Base-by-base conservation (phyloP, 2,888 invertebrate species). In the Chrysotoxum bicinctum region DNA sequence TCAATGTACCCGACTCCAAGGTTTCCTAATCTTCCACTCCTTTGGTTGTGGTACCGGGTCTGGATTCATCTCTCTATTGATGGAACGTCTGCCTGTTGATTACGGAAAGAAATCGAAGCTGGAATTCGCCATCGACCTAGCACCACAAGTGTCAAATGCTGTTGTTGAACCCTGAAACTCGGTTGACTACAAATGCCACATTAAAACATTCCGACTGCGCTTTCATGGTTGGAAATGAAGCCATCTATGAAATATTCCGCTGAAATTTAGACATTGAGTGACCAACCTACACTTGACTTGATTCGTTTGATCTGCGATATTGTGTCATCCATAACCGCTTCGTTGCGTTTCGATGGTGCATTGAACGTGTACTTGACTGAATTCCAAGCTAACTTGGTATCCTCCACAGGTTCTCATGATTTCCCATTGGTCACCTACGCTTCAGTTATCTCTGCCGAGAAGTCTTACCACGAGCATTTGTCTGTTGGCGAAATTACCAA, bases 141-240 rank as follows among this genome's bases (percentile, higher is more conserved):
- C 98, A 48, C 98, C 98, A 9, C 96, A 96, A 92, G 96, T 97
- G 52, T 97, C 97, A 87, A 97, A 97, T 43, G 97, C 97, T 78
- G 97, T 97, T 52, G 98, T 98, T n/a, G 98, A 98, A 92, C 98
- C 98, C 32, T 98, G 98, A 95, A 98, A 98, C 93, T 98, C 98
- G 0, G 98, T 98, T 98, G 90, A 98, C 98, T 90, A 98, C 98
- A 83, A 98, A 98, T 93, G 98, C 98, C 73, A 98, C 98, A 80
- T 93, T 96, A 89, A 98, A 98, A 92, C 98, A 98, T 92, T 97
- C 97, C 0, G 98, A 98, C 93, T 98, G 98, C 92, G 98, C 98
- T 64, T 98, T 98, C 93, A 98, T 98, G 98, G 97, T 96, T 87
- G 97, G 97, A 93, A 97, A 97, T 90, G 96, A 97, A 92, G 97